Percentiles rank a stretch among this genome's conserved stretches.
Conservation (phyloP, 2,888 invertebrate genomes). For the Chaetogeoica ovagalla region DNA sequence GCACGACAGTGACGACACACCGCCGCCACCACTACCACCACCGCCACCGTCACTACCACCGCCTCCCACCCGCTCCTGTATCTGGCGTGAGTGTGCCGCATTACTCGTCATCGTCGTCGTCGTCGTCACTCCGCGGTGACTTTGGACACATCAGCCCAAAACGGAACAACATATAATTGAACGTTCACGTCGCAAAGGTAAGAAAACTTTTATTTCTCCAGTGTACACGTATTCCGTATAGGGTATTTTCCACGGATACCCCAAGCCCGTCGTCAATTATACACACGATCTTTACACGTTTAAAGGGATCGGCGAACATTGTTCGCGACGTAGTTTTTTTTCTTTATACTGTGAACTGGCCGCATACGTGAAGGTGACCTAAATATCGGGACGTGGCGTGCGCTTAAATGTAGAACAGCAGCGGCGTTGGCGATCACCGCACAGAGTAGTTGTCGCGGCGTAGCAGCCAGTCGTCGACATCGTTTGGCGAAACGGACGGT, state of each 20-base stretch:
- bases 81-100: constrained; percentile 27
- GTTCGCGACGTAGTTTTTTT: neutral
- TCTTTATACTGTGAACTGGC: neutral
- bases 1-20: constrained; percentile 49
- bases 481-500: constrained; percentile 26
- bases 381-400: constrained; percentile 40
- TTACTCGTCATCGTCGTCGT: constrained; percentile 33
- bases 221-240: neutral
- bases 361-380: constrained; percentile 47
- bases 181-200: constrained; percentile 27
- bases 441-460: constrained; percentile 2
- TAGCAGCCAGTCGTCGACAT: neutral
- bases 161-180: neutral
- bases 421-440: constrained; percentile 33
- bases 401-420: constrained; percentile 26
- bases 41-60: constrained; percentile 11
- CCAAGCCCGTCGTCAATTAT: neutral
- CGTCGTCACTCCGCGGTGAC: constrained; percentile 39
- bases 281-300: no score
- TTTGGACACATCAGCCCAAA: constrained; percentile 38
- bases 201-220: neutral
- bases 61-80: constrained; percentile 29
- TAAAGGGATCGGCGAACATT: no score
- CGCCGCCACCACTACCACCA: constrained; percentile 16
- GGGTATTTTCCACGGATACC: neutral